Evolutionary conservation across 2,797 vertebrate genomes (phyloP), one percentile per base, ranked within the genome.

Genomic region (Crenuchus spilurus): DNA sequence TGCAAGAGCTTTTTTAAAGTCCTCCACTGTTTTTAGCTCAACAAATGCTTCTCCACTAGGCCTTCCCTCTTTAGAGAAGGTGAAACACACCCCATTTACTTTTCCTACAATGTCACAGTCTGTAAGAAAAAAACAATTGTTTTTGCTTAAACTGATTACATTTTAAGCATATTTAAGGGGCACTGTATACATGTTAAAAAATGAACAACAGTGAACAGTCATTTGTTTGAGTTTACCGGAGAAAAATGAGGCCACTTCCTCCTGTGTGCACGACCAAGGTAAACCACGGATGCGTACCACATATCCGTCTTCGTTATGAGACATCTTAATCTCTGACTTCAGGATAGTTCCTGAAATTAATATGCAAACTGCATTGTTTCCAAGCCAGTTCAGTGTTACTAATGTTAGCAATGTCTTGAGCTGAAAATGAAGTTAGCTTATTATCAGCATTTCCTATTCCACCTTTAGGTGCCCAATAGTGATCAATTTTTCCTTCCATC

Each of bases 11-110:
- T 87, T 94, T 83, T 93, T 94, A 81, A 93, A 94, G 83, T 94
- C 94, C 3, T 94, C 94, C 0, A 90, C 83, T 0, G 91, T 92
- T 80, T 91, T 92, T 68, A 95, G 84, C 72, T 94, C 91, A 60
- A 95, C 90, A 81, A 95, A 95, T 10, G 94, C 94, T 82, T 95
- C 94, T 57, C 94, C 94, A 58, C 92, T 95, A 39, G 94, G 92
- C 48, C 94, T 90, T 35, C 94, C 94, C 83, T 95, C 94, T 88
- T 94, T 94, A 4, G 94, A 94, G 84, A 92, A 94, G 66, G 94
- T 95, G 81, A 95, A 94, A 78, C 92, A 93, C 78, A 95, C 93
- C 6, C 94, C 94, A 14, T 90, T 90, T 60, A 92, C 80, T 78
- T 93, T 90, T 2, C 93, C 93, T 28, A 92, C 72, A 28, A 95